These are phyloP conservation scores for Micropterix aruncella DNA, from an alignment of 2,888 invertebrate species.

Conservation along the genomic window DNA sequence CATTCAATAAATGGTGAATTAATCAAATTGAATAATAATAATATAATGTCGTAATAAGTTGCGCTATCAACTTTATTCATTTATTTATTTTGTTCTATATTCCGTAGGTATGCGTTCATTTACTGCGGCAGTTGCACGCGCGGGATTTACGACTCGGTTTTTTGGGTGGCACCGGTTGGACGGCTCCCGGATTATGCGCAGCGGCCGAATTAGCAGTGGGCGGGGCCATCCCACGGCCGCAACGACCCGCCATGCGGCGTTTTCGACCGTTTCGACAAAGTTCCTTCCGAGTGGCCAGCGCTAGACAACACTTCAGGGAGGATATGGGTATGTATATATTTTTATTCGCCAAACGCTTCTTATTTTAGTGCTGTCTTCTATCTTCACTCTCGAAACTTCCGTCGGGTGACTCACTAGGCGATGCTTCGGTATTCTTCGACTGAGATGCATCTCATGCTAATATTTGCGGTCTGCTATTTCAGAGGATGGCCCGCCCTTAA, in stretches of 20 bases:
- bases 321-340: constrained; percentile 23
- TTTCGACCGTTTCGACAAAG: constrained; percentile 10
- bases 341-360: constrained; percentile 3
- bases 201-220: background rate
- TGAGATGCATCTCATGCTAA: background rate
- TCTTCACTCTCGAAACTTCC: too few species aligned
- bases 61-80: too few species aligned
- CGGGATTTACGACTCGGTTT: constrained; percentile 65
- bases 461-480: constrained; percentile 16
- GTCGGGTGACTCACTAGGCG: too few species aligned
- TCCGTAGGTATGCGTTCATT: constrained; percentile 48
- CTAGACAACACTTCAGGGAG: constrained; percentile 39
- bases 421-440: background rate
- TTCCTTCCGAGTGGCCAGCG: constrained; percentile 4
- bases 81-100: too few species aligned
- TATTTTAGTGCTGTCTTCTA: too few species aligned
- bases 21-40: too few species aligned
- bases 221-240: background rate
- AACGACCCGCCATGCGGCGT: constrained; percentile 20
- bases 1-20: too few species aligned
- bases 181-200: constrained; percentile 11
- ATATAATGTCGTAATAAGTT: too few species aligned
- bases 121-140: constrained; percentile 70
- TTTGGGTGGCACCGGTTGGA: constrained; percentile 20
- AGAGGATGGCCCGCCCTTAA: constrained; percentile 73